Evolutionary conservation across 2,797 vertebrate genomes (phyloP).

Genomic region (Chelmon rostratus): DNA sequence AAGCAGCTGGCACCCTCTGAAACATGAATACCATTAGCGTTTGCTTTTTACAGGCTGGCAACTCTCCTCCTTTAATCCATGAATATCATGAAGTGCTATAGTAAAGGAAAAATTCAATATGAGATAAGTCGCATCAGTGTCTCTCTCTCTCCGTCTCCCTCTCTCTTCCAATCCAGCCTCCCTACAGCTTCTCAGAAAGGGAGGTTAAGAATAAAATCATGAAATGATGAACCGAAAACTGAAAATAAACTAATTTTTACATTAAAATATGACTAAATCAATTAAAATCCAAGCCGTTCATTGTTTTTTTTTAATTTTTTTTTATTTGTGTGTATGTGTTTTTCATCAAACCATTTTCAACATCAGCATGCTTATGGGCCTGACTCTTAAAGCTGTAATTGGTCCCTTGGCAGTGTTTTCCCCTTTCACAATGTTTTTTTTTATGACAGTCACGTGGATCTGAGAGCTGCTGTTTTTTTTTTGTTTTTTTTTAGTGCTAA

Average conservation of each 20-base stretch:
- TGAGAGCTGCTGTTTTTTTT: constrained; percentile 37
- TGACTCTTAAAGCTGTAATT: constrained; percentile 58
- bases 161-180: constrained; percentile 20
- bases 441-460: constrained; percentile 63
- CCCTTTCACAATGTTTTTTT: constrained; percentile 46
- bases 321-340: background rate
- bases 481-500: constrained; percentile 32
- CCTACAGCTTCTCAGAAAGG: background rate
- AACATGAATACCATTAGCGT: constrained; percentile 54
- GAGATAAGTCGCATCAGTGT: constrained; percentile 47
- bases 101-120: constrained; percentile 47
- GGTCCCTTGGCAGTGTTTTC: constrained; percentile 58
- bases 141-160: constrained; percentile 1
- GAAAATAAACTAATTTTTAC: constrained; percentile 22
- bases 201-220: constrained; percentile 44
- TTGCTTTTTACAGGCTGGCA: constrained; percentile 27
- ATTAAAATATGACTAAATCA: constrained; percentile 30
- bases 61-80: constrained; percentile 32
- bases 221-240: constrained; percentile 28
- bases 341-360: constrained; percentile 60
- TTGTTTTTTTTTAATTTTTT: constrained; percentile 38
- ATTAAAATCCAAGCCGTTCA: constrained; percentile 32
- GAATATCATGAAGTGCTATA: constrained; percentile 41
- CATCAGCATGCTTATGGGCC: constrained; percentile 49
- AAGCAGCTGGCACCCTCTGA: constrained; percentile 34